Base-by-base conservation (phyloP, 2,113 vertebrate genomes). In the Oxyura jamaicensis region DNA sequence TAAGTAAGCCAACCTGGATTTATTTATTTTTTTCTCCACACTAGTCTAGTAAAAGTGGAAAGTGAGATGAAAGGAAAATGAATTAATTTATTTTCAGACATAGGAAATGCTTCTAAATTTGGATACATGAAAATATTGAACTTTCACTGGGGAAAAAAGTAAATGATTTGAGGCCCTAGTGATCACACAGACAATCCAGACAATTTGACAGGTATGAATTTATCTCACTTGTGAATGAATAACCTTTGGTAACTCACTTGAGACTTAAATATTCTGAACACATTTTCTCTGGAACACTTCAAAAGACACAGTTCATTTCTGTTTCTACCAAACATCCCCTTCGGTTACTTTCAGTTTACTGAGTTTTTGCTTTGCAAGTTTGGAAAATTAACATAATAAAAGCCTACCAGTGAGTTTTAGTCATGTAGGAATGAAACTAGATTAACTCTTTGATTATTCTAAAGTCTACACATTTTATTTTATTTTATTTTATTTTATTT, bases 191-290 rank as follows among this genome's bases (percentile, higher is more conserved):
- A 98, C 91, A 92, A 98, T 98, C 93, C 94, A 97, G 97, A 97
- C 97, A 97, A 98, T 97, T 98, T 98, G 98, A 98, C 98, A 98
- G 98, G 97, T 98, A 97, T 98, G 98, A 98, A 98, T 98, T 98
- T 98, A 98, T 98, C 98, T 98, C 97, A 98, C 97, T 98, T 98
- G 97, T 97, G 98, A 98, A 97, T 97, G 97, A 98, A 98, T 98
- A 98, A 98, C 98, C 97, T 98, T 98, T 98, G 92, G 97, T 96
- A 97, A 98, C 96, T 98, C 98, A 96, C 97, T 97, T 97, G 98
- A 97, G 97, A 97, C 97, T 98, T 97, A 97, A 97, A 96, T 98
- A 98, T 98, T 98, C 98, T 86, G 97, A 97, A 97, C 97, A 98
- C 97, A 97, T 98, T 98, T 98, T 96, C 97, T 95, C 96, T 97